phyloP scores from a whole-genome alignment of 1,140 invertebrate genomes.

The Dendrolimus punctatus region DNA sequence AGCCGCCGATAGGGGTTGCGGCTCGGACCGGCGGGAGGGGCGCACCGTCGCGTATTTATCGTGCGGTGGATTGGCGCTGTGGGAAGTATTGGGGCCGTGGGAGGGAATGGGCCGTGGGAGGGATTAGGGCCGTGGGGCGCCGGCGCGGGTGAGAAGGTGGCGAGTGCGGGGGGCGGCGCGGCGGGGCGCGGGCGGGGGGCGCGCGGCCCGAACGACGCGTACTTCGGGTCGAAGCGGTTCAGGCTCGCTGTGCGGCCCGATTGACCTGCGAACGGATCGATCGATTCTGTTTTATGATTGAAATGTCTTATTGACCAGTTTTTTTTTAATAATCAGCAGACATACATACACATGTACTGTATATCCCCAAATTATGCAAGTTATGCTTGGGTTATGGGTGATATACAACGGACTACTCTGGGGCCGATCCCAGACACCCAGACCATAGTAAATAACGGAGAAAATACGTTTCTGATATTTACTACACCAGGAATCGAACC shows the following conservation, averaged over 20 bases:
- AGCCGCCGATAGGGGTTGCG: conserved; percentile 56
- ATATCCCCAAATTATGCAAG: no score
- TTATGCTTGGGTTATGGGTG: no score
- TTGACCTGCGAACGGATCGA: conserved; percentile 22
- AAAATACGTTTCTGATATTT: no score
- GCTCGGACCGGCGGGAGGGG: conserved; percentile 42
- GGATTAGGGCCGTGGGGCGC: conserved; percentile 7
- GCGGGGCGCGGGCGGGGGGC: conserved; percentile 64
- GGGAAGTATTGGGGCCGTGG: conserved; percentile 13
- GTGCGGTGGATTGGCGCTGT: conserved; percentile 16
- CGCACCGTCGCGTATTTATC: conserved; percentile 65
- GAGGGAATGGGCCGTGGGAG: conserved; percentile 13
- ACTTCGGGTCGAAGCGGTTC: conserved; percentile 76
- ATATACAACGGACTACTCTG: no score
- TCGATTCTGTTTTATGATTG: no score
- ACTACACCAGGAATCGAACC: no score
- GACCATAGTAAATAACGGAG: no score
- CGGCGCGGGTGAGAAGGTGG: conserved; percentile 41
- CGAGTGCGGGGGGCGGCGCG: conserved; percentile 41
- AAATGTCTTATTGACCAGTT: no score
- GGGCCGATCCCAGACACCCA: no score
- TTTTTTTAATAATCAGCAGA: no score
- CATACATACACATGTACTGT: no score
- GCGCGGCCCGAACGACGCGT: conserved; percentile 75
- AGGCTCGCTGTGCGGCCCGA: conserved; percentile 52